These are phyloP conservation scores for Rallus limicola DNA, from an alignment of 2,113 vertebrate species.

Conservation along the genomic window DNA sequence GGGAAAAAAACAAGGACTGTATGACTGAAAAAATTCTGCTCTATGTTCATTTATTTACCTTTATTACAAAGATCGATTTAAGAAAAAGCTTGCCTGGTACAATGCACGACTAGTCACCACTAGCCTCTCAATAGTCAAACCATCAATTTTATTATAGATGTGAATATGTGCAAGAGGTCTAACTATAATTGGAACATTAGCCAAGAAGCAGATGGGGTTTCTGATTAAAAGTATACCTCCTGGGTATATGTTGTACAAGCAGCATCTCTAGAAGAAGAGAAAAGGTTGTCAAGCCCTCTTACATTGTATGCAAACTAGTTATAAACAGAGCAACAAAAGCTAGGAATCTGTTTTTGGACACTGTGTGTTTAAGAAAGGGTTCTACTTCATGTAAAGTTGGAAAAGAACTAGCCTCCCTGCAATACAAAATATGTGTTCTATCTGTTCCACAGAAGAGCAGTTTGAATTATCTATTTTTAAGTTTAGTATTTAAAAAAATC, in stretches of 20 bases:
- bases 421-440: neutral
- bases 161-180: slow-evolving; percentile 15
- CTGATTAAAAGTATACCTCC: slow-evolving; percentile 42
- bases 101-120: slow-evolving; percentile 14
- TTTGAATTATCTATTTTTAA: neutral
- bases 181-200: slow-evolving; percentile 7
- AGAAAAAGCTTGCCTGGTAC: neutral
- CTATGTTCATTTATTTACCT: neutral
- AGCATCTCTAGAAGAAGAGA: slow-evolving; percentile 2
- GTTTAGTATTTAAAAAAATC: neutral
- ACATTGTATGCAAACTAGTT: neutral
- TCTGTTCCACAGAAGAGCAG: neutral
- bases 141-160: slow-evolving; percentile 39
- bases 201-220: slow-evolving; percentile 57
- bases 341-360: neutral
- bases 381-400: neutral
- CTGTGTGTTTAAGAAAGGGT: neutral
- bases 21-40: neutral
- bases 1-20: neutral
- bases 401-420: neutral
- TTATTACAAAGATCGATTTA: neutral
- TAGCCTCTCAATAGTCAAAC: slow-evolving; percentile 7
- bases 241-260: slow-evolving; percentile 19
- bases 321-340: neutral
- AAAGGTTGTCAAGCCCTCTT: neutral